phyloP scores from a whole-genome alignment of 2,797 vertebrate genomes.

The Glossophaga mutica region DNA sequence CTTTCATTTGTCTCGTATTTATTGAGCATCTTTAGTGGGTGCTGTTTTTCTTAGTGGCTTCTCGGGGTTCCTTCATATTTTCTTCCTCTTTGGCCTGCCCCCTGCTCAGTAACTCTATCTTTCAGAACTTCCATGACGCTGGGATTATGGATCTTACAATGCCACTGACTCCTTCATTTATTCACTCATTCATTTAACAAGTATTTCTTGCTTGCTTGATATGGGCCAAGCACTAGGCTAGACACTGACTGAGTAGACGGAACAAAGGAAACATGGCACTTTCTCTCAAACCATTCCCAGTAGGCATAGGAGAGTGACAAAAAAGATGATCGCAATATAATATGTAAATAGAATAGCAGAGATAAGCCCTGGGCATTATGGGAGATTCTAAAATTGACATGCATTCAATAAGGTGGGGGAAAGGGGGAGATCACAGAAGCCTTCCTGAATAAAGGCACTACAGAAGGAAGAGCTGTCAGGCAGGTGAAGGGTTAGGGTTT shows the following conservation, averaged over 20 bases:
- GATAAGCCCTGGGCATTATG: background rate
- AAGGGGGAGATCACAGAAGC: background rate
- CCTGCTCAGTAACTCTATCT: background rate
- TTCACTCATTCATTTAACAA: background rate
- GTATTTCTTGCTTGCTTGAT: background rate
- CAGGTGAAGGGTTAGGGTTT: no score
- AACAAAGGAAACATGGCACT: background rate
- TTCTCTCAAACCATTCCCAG: background rate
- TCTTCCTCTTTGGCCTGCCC: background rate
- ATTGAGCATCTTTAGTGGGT: background rate
- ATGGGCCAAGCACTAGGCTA: background rate
- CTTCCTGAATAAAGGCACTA: background rate
- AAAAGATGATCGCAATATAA: background rate
- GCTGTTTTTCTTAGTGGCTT: background rate
- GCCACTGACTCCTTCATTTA: background rate
- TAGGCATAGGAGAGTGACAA: background rate
- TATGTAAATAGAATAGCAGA: background rate
- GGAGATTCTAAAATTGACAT: background rate
- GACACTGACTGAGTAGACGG: background rate
- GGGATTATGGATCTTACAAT: background rate
- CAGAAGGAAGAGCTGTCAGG: background rate
- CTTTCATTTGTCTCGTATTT: background rate
- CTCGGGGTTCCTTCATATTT: background rate
- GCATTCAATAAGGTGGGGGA: background rate
- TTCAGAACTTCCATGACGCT: background rate